Percentiles rank a stretch among this genome's conserved stretches.
These are phyloP conservation scores for Xerus inauris DNA, from an alignment of 2,113 vertebrate genomes.

Conservation along the genomic window DNA sequence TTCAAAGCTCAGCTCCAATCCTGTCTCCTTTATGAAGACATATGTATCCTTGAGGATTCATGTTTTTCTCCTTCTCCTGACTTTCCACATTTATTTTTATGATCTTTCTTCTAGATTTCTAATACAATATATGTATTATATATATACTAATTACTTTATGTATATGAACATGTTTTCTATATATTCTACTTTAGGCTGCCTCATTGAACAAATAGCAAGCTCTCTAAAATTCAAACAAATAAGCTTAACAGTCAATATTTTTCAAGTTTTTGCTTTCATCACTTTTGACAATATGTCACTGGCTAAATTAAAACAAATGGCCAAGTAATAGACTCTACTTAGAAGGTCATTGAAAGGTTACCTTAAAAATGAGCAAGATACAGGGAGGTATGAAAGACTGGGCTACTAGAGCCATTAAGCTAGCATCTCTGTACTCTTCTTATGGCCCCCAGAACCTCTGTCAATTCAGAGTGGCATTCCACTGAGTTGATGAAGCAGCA, in stretches of 20 bases:
- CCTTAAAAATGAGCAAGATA: neutral
- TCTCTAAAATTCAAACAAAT: neutral
- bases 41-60: neutral
- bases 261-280: too few species aligned
- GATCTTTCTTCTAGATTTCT: neutral
- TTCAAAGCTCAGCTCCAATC: neutral
- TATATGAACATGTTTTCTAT: neutral
- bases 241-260: neutral
- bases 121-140: too few species aligned
- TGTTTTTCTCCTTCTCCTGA: neutral
- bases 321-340: neutral
- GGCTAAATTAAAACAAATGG: neutral
- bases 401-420: neutral
- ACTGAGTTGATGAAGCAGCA: too few species aligned
- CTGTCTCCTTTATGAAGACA: neutral
- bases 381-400: neutral
- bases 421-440: neutral
- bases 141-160: too few species aligned
- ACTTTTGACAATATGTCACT: neutral
- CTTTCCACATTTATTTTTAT: neutral
- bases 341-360: neutral
- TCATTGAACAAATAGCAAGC: neutral
- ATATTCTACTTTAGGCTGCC: neutral
- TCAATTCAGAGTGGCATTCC: too few species aligned
- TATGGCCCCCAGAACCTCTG: too few species aligned